Evolutionary conservation across 2,113 vertebrate species (phyloP).

Genomic region (Taxidea taxus): DNA sequence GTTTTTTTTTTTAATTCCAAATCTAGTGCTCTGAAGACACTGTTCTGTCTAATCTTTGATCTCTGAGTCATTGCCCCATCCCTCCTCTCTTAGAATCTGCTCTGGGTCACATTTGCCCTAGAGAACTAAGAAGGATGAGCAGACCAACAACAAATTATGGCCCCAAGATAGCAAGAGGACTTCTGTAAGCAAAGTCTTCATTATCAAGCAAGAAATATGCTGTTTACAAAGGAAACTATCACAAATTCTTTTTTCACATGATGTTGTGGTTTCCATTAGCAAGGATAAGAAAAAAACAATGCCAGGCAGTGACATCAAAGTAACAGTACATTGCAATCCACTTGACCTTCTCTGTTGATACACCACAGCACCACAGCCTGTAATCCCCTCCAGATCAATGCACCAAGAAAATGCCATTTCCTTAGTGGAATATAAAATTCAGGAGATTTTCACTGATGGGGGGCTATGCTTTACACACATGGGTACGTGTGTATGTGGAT

Average conservation of each 20-base stretch:
- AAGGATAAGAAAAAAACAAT: conserved; percentile 11
- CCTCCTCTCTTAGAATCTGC: not conserved
- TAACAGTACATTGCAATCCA: not conserved
- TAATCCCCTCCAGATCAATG: conserved; percentile 8
- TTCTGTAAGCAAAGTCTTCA: not conserved
- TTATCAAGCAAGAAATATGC: not conserved
- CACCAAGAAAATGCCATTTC: conserved; percentile 35
- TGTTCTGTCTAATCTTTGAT: not conserved
- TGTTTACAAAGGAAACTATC: not conserved
- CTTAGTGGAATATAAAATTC: not conserved
- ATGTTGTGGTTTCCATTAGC: not conserved
- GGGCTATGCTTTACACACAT: fast-evolving
- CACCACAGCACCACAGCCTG: not conserved
- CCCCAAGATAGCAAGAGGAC: not conserved
- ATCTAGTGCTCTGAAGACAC: not conserved
- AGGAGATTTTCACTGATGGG: not conserved
- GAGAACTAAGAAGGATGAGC: not conserved
- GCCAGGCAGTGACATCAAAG: not conserved
- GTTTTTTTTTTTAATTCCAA: not conserved
- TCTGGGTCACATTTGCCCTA: not conserved
- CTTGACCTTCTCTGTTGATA: not conserved
- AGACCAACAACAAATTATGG: not conserved
- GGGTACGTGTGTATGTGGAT: not conserved
- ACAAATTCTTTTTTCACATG: not conserved
- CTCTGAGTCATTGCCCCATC: not conserved